Percentiles rank a stretch among this genome's conserved stretches.
phyloP scores from a whole-genome alignment of 2,113 vertebrate genomes.

The Turdus rufiventris region DNA sequence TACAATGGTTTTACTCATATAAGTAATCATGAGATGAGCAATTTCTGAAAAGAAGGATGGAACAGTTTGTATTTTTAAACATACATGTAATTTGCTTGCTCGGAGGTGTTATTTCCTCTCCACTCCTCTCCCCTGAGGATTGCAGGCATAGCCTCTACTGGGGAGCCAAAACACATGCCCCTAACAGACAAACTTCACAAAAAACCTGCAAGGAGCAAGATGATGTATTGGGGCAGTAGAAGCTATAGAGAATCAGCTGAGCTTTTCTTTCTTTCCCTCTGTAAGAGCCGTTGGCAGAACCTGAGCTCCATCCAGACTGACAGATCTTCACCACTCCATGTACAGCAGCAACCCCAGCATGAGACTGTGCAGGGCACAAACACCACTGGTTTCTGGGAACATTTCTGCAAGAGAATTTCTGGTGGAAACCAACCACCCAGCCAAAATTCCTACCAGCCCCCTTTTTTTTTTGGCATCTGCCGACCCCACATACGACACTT shows the following conservation, averaged over 20 bases:
- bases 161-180: neutral
- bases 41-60: neutral
- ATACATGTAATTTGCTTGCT: neutral
- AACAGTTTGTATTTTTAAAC: neutral
- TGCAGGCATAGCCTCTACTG: neutral
- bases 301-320: neutral
- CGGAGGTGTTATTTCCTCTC: neutral
- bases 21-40: neutral
- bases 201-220: neutral
- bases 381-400: neutral
- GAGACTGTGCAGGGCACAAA: neutral
- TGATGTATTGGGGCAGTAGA: neutral
- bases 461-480: neutral
- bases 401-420: neutral
- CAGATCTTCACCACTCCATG: neutral
- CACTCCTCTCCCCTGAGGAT: neutral
- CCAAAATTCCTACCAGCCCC: neutral
- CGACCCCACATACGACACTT: neutral
- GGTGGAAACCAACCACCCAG: neutral
- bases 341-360: neutral
- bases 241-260: neutral
- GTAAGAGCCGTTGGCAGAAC: neutral
- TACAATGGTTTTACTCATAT: neutral
- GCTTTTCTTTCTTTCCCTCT: neutral
- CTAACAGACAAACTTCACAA: neutral